phyloP scores from a whole-genome alignment of 2,797 vertebrate genomes.

The Notoglanidium macrostoma region DNA sequence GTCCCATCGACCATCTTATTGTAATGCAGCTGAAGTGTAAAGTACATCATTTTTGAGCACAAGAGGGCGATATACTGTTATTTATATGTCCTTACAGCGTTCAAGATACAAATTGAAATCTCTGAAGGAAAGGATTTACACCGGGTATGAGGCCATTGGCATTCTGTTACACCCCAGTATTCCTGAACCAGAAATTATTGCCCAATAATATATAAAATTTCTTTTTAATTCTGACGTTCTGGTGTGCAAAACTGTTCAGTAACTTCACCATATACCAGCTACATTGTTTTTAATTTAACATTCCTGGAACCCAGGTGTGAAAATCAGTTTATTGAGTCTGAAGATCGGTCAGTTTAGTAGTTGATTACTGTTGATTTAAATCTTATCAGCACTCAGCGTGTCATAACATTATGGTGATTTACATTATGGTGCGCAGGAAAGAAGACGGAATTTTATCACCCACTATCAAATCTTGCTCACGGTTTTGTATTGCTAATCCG shows the following conservation, averaged over 20 bases:
- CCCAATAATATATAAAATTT: neutral
- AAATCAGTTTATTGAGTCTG: neutral
- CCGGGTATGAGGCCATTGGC: neutral
- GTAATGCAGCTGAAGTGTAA: neutral
- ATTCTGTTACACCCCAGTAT: neutral
- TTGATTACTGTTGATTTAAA: neutral
- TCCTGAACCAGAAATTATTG: neutral
- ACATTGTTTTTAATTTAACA: neutral
- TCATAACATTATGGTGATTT: neutral
- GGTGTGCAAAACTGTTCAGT: neutral
- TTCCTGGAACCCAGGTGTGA: neutral
- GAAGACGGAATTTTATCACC: neutral
- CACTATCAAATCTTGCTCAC: neutral
- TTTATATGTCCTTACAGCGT: neutral
- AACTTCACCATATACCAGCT: neutral
- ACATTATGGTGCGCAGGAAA: neutral
- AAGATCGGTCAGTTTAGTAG: neutral
- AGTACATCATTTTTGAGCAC: neutral
- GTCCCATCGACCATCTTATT: no score
- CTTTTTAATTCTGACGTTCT: neutral
- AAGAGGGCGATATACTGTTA: conserved; percentile 36
- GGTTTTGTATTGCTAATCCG: neutral
- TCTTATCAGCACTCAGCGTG: neutral
- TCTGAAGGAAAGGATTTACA: neutral
- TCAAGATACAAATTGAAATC: neutral